These are phyloP conservation scores for Aplocera efformata DNA, from an alignment of 2,888 invertebrate genomes.

Conservation along the genomic window DNA sequence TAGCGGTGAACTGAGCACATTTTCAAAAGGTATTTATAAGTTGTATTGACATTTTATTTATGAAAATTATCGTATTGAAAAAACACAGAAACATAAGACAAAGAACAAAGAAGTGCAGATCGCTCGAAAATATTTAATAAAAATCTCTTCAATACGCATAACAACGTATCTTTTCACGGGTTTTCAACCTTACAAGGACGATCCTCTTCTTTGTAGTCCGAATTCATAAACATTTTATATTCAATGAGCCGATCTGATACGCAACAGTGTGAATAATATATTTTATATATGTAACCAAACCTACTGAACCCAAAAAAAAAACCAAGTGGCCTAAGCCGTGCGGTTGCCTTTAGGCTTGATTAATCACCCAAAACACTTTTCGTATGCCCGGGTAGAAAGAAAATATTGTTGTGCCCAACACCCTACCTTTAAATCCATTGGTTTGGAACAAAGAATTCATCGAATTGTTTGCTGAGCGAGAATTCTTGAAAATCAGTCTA, in stretches of 20 bases:
- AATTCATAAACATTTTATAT: neutral
- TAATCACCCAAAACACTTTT: constrained; percentile 24
- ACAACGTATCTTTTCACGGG: neutral
- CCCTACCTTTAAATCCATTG: constrained; percentile 17
- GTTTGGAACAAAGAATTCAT: constrained; percentile 22
- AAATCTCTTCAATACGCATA: neutral
- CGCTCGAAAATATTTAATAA: too few relatives aligned
- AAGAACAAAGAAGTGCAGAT: too few relatives aligned
- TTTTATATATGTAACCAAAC: constrained; percentile 3
- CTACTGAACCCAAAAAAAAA: constrained; percentile 13
- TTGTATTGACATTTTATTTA: too few relatives aligned
- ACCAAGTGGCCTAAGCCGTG: constrained; percentile 16
- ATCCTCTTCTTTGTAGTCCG: neutral
- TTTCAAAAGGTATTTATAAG: too few relatives aligned
- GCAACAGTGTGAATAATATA: neutral
- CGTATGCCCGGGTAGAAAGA: constrained; percentile 9
- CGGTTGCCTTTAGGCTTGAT: constrained; percentile 19
- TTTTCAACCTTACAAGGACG: neutral
- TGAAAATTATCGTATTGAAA: too few relatives aligned
- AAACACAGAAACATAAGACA: too few relatives aligned
- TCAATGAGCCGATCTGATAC: neutral
- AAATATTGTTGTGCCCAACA: constrained; percentile 23
- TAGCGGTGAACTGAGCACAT: too few relatives aligned
- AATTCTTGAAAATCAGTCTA: constrained; percentile 14
- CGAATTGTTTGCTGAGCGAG: constrained; percentile 11